phyloP scores from a whole-genome alignment of 1,140 invertebrate species.

The Zophobas morio region DNA sequence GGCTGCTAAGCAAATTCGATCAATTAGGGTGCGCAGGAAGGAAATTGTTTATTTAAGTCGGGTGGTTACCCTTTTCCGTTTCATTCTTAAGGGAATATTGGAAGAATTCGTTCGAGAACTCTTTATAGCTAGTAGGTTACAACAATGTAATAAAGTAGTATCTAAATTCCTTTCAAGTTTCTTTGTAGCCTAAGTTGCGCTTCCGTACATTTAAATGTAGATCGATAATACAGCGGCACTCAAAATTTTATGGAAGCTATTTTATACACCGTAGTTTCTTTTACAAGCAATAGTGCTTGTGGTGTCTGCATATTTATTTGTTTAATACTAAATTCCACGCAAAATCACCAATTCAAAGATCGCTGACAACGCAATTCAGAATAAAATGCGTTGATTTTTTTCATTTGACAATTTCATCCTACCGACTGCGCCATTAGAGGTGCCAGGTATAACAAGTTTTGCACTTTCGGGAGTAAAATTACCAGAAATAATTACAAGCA shows the following conservation, averaged over 20 bases:
- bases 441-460: no score
- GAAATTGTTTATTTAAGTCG: conserved; percentile 32
- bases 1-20: neutral
- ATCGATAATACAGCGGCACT: conserved; percentile 27
- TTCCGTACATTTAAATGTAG: conserved; percentile 33
- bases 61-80: conserved; percentile 2
- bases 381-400: no score
- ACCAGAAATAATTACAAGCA: no score
- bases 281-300: neutral
- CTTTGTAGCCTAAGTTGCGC: conserved; percentile 37
- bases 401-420: no score
- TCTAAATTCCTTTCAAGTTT: conserved; percentile 38
- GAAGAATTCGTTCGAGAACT: conserved; percentile 33
- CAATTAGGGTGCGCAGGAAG: neutral
- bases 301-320: neutral
- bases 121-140: conserved; percentile 39
- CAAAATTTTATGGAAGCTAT: conserved; percentile 6
- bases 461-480: no score
- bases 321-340: no score
- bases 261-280: no score
- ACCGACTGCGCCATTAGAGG: no score
- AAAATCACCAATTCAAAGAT: no score
- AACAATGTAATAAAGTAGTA: conserved; percentile 43
- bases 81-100: conserved; percentile 15
- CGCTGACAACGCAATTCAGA: no score